These are phyloP conservation scores for Apolygus lucorum DNA, from an alignment of 1,140 invertebrate species.

Conservation along the genomic window DNA sequence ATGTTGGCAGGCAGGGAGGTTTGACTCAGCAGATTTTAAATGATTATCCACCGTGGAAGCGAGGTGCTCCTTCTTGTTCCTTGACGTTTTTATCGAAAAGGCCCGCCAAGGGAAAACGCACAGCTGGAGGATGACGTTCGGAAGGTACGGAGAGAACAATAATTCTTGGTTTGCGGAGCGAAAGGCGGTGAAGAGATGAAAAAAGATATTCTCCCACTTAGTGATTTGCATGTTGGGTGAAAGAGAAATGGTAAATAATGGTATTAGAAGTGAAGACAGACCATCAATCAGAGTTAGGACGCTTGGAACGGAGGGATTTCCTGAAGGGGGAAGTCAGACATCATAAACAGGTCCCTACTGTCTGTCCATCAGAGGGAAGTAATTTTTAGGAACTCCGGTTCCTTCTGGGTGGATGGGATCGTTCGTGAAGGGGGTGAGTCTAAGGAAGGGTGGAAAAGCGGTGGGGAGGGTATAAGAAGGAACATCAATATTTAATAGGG, in stretches of 20 bases:
- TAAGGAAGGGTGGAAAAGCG: conserved; percentile 24
- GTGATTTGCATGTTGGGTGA: conserved; percentile 13
- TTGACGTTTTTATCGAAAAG: not conserved
- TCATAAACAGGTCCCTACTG: conserved; percentile 30
- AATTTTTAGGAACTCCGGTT: conserved; percentile 8
- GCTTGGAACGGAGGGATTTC: conserved; percentile 1
- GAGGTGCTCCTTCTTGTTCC: not conserved
- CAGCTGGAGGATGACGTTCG: conserved; percentile 4
- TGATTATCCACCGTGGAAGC: not conserved
- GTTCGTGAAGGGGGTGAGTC: conserved; percentile 17
- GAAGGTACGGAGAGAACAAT: conserved; percentile 5
- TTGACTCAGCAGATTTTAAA: not conserved
- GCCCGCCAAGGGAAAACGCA: too few relatives aligned
- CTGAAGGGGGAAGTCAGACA: conserved; percentile 20
- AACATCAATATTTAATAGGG: conserved; percentile 30
- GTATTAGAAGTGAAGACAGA: conserved; percentile 21
- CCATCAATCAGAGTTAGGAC: conserved; percentile 20
- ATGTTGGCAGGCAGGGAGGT: not conserved
- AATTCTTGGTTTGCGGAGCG: conserved; percentile 9
- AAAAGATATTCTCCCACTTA: conserved; percentile 8
- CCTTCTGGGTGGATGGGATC: conserved; percentile 6
- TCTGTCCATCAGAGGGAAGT: conserved; percentile 14
- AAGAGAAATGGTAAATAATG: conserved; percentile 15
- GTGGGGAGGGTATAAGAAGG: conserved; percentile 29
- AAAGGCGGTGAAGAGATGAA: not conserved